Percentiles rank a stretch among this genome's conserved stretches.
These are phyloP conservation scores for Cepaea hortensis DNA, from an alignment of 2,888 invertebrate species.

Conservation along the genomic window DNA sequence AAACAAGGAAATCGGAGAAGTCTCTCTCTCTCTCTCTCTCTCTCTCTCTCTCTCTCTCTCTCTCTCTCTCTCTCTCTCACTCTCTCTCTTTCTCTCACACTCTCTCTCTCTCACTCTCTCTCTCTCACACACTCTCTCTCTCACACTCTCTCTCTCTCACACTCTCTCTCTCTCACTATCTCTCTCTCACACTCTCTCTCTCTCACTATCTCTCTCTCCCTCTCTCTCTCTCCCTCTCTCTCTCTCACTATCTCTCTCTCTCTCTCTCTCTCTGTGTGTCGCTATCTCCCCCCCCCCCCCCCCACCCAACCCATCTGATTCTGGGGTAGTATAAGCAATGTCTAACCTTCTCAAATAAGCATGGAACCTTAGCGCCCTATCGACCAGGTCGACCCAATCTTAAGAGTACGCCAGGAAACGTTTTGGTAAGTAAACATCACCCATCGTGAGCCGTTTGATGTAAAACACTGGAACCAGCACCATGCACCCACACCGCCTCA, in stretches of 20 bases:
- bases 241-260: slow-evolving; percentile 12
- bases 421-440: no score
- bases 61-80: slow-evolving; percentile 20
- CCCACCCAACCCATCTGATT: background rate
- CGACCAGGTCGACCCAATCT: no score
- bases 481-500: no score
- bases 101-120: slow-evolving; percentile 23
- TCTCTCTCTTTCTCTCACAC: slow-evolving; percentile 8
- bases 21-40: slow-evolving; percentile 14
- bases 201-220: background rate
- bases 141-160: background rate
- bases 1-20: no score
- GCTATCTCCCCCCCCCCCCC: background rate
- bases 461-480: no score
- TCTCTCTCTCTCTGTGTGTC: slow-evolving; percentile 23
- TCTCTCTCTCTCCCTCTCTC: slow-evolving; percentile 19
- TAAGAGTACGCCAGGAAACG: no score
- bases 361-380: no score
- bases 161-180: slow-evolving; percentile 19
- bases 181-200: slow-evolving; percentile 10
- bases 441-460: no score
- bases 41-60: slow-evolving; percentile 10
- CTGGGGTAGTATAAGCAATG: no score
- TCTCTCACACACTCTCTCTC: background rate
- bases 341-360: no score